Percentiles rank a stretch among this genome's conserved stretches.
These are phyloP conservation scores for Esox lucius DNA, from an alignment of 2,797 vertebrate species.

Conservation along the genomic window DNA sequence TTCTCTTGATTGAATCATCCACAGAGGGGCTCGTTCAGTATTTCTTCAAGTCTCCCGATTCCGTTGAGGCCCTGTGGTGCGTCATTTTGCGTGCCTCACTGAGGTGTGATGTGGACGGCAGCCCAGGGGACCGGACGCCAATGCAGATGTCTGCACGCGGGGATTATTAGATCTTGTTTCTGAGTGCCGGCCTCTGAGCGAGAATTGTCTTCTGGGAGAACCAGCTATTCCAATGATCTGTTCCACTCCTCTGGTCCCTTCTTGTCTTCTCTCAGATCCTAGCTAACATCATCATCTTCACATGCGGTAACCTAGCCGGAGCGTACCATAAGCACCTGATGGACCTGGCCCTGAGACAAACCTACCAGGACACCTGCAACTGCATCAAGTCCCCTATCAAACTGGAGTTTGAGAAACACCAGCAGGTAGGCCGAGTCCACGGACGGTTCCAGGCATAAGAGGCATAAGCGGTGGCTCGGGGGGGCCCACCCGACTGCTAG, in stretches of 20 bases:
- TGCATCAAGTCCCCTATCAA: constrained; percentile 99
- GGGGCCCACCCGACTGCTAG: no score
- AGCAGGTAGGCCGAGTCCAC: constrained; percentile 80
- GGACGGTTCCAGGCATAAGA: no score
- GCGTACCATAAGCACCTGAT: constrained; percentile 97
- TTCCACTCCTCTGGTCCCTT: not conserved
- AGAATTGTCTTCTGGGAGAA: not conserved
- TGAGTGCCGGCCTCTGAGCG: not conserved
- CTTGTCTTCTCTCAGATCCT: constrained; percentile 78
- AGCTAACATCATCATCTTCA: constrained; percentile 95
- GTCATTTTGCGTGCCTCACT: no score
- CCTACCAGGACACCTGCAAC: constrained; percentile 96
- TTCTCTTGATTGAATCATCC: no score
- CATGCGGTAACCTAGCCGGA: constrained; percentile 95
- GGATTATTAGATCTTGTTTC: not conserved
- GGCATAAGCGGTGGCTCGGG: no score
- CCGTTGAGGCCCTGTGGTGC: no score
- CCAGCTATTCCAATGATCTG: not conserved
- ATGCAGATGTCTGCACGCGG: not conserved
- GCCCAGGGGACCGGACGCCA: not conserved
- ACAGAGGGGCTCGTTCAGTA: no score
- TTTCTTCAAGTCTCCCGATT: no score
- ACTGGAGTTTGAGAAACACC: constrained; percentile 95
- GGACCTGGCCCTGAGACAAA: constrained; percentile 94
- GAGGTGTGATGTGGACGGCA: no score